Conservation (phyloP, 2,888 invertebrate genomes). For the Drosophila trichaetosa region DNA sequence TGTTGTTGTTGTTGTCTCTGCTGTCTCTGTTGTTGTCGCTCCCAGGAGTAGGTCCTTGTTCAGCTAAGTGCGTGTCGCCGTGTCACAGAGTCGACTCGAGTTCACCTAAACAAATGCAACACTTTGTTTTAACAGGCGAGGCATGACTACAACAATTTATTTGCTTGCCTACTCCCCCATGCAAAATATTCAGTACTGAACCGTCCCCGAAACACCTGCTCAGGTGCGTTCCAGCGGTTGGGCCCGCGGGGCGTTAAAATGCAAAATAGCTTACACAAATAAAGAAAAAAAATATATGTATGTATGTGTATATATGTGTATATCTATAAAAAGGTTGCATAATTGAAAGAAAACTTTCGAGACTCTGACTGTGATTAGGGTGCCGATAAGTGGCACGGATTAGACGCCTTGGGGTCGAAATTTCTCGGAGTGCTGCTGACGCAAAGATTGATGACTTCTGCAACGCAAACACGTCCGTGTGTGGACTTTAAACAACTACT, state of each 20-base stretch:
- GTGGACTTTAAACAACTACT: constrained; percentile 22
- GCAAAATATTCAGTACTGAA: constrained; percentile 20
- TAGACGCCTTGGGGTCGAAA: constrained; percentile 22
- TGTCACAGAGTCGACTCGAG: background rate
- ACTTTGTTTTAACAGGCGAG: constrained; percentile 62
- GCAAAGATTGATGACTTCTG: constrained; percentile 56
- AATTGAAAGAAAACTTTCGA: constrained; percentile 62
- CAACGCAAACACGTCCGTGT: constrained; percentile 13
- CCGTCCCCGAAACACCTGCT: background rate
- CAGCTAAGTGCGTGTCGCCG: constrained; percentile 57
- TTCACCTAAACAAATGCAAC: constrained; percentile 76
- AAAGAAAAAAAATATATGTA: constrained; percentile 3
- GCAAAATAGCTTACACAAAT: constrained; percentile 54
- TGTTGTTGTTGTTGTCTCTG: constrained; percentile 44
- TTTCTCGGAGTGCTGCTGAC: constrained; percentile 28
- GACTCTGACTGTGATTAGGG: constrained; percentile 51
- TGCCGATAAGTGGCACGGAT: constrained; percentile 32
- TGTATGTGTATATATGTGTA: too few relatives aligned
- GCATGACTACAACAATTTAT: constrained; percentile 71
- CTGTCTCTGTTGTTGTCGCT: constrained; percentile 38
- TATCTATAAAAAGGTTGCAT: constrained; percentile 41
- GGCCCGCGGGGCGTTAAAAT: constrained; percentile 64
- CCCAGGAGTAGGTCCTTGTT: constrained; percentile 5
- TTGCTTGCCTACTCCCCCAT: constrained; percentile 41
- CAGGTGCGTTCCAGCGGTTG: constrained; percentile 62